These are phyloP conservation scores for Caloenas nicobarica DNA, from an alignment of 2,113 vertebrate species.

Conservation along the genomic window DNA sequence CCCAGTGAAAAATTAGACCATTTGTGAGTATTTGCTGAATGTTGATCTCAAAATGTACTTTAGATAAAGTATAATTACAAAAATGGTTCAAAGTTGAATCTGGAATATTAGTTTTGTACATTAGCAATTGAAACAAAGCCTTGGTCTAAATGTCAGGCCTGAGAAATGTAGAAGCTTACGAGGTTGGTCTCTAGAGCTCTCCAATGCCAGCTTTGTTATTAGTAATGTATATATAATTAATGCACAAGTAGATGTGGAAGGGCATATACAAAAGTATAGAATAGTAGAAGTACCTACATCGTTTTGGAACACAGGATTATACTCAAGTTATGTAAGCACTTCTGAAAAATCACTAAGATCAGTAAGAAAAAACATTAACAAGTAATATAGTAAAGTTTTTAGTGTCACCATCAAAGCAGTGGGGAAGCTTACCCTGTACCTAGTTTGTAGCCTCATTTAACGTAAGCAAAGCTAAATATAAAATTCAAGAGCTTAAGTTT, in stretches of 20 bases:
- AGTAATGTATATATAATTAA: neutral
- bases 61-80: neutral
- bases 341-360: neutral
- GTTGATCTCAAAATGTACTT: neutral
- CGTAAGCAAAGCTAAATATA: neutral
- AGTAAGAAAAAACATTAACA: neutral
- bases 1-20: neutral
- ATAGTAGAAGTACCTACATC: neutral
- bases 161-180: neutral
- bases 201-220: neutral
- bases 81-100: neutral
- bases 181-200: neutral
- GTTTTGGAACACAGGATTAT: neutral
- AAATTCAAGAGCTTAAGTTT: neutral
- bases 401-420: neutral
- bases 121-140: neutral
- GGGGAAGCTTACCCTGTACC: neutral
- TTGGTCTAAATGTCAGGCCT: neutral
- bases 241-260: neutral
- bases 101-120: neutral
- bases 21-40: neutral
- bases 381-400: neutral
- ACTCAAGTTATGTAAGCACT: neutral
- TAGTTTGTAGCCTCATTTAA: neutral
- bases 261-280: rapidly evolving